Evolutionary conservation across 2,797 vertebrate genomes (phyloP), one percentile per base, ranked within the genome.

Genomic region (Hypotaenidia okinawae): DNA sequence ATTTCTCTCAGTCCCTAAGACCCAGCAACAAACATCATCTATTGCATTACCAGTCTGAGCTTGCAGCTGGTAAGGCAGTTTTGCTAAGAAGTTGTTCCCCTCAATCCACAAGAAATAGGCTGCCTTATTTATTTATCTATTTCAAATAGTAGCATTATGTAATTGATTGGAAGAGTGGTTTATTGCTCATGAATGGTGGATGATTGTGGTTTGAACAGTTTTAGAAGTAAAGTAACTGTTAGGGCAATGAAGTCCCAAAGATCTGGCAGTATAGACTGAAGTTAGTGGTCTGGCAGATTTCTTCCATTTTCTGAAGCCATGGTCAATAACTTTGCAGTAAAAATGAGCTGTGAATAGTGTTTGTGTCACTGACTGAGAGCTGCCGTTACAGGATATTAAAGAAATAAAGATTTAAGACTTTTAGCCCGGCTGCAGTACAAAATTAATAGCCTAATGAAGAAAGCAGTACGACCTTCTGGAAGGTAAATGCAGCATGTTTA

Each of bases 151-250:
- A 73, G 52, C 25, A 74, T 86, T 92, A 79, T 90, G 27, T 91
- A 90, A 82, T 90, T 91, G 87, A 74, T 94, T 85, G 55, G 62
- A 73, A 88, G 69, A 58, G 21, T 67, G 25, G 39, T 91, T 94
- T 83, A 27, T 86, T 55, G 76, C 51, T 86, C 51, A 28, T 84
- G 62, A 91, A 90, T 91, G 35, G 57, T 70, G 37, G 47, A 43
- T 93, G 55, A 64, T 66, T 9, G 7, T 64, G 33, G 79, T 75
- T 75, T 66, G 79, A 94, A 69, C 11, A 14, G 25, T 19, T 89
- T 90, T 39, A 75, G 86, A 89, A 94, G 74, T 30, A n/a, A 89
- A 94, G 59, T 61, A 72, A 62, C 73, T 73, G 35, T 39, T 82
- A 84, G 47, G 63, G 47, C 69, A 81, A 35, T 87, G 80, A 63